These are phyloP conservation scores for Selene dorsalis DNA, from an alignment of 2,797 vertebrate genomes.

Conservation along the genomic window DNA sequence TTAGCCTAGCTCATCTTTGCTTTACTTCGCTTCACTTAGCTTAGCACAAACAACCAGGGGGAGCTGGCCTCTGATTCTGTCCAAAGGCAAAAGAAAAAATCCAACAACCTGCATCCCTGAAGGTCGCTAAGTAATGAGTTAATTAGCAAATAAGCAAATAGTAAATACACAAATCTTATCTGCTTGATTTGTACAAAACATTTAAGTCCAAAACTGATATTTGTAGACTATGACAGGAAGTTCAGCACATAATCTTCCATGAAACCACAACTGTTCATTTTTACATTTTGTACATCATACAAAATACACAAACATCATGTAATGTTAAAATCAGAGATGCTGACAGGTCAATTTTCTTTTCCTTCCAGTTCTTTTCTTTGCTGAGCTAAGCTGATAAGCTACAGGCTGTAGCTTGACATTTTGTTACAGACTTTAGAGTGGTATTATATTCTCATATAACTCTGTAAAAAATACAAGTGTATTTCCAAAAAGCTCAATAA, in stretches of 20 bases:
- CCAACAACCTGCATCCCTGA: neutral
- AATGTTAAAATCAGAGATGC: neutral
- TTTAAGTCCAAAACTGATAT: neutral
- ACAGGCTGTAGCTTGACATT: neutral
- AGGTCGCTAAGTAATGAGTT: neutral
- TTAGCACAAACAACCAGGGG: neutral
- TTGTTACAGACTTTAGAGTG: neutral
- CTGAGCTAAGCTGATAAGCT: too few species aligned
- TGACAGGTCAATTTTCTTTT: neutral
- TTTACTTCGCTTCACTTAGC: too few species aligned
- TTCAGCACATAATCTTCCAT: neutral
- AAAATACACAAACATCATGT: too few species aligned
- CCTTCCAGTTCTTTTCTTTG: too few species aligned
- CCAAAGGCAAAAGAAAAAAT: too few species aligned
- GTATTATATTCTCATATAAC: neutral
- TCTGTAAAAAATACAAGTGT: neutral
- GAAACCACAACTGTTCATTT: too few species aligned
- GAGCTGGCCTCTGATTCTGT: neutral
- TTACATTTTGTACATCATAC: too few species aligned
- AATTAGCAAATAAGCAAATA: too few species aligned
- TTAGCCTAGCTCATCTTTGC: too few species aligned
- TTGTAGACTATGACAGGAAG: neutral
- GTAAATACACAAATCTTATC: neutral
- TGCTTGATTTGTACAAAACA: neutral
- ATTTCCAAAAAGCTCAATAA: neutral